Evolutionary conservation across 2,888 invertebrate genomes (phyloP), one percentile per base, ranked within the genome.

Genomic region (Leucania comma): DNA sequence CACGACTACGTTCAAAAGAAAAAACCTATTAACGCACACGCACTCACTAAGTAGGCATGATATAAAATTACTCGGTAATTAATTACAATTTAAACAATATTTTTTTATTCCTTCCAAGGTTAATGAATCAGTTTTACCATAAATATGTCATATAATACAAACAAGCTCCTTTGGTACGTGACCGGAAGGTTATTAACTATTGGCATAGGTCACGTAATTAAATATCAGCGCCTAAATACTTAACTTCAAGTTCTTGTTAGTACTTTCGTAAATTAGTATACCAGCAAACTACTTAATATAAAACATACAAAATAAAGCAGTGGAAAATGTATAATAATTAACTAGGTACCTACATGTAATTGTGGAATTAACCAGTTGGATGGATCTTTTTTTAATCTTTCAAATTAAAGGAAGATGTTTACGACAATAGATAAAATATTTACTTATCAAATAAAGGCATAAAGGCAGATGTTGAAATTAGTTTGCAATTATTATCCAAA

Each of bases 171-270:
- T 50, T 42, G 10, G 42, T 68, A 82, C 68, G 72, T 79, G 72
- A 78, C 62, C 65, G 51, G 29, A 54, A 65, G 29, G 51, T 60
- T 75, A 48, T 67, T 57, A 54, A 57, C 35, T 61, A 68, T 62
- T 58, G 50, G 5, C 71, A 59, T 59, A 42, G 68, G 82, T 78
- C 79, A 81, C 78, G 79, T 68, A 72, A 48, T 58, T 63, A 6
- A 58, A 64, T 56, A 81, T 68, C 42, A 35, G 24, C 29, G 60
- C 56, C 63, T 72, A 65, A 24, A 8, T 46, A 66, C 3, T 26
- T 60, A 59, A 53, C 54, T 38, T 46, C 26, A 53, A 20, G 50
- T 57, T 79, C 50, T 57, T 61, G n/a, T 22, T 60, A 46, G 24
- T 14, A 50, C 46, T 62, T 61, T 53, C 51, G 38, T 53, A 58